Base-by-base conservation (phyloP, 2,113 vertebrate genomes). In the Archilochus colubris region DNA sequence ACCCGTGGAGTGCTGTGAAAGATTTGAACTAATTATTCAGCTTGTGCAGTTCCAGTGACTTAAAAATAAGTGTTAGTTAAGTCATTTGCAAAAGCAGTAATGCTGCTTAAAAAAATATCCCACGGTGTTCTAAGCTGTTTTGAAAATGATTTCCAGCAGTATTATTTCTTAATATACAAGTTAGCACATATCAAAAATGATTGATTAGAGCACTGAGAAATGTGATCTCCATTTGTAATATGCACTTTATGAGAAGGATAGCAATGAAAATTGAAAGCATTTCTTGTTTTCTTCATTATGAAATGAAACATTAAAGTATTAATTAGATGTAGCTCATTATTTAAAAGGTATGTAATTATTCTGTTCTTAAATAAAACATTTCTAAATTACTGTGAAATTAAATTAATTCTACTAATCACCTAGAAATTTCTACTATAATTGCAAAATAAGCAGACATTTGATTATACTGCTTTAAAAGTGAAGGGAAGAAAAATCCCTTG, bases 331-430 rank as follows among this genome's bases (percentile, higher is more conserved):
- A 63, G 23, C 74, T 93, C 66, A 18, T 44, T 61, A 67, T 28
- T 89, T 53, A 73, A 86, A 94, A 91, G 21, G 5, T 23, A 77
- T 46, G 31, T 28, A 90, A 77, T 95, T 94, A 67, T 81, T 88
- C 72, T 69, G 28, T 59, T 74, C 43, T 86, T 93, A 79, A 96
- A 92, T 68, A 92, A 91, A 91, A 80, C 27, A 86, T 79, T 74
- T 64, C 20, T 86, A 50, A 88, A 90, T 76, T 82, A 73, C 66
- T 31, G 9, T 44, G 23, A 9, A 63, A 74, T 44, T 90, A 43
- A 89, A 82, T 84, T 77, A 89, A 89, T 89, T 74, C 73, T 50
- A 66, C 22, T 44, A 75, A 91, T 7, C 33, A 62, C 25, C 6
- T 8, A 75, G 73, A 59, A 44, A 84, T 4, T 61, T 8, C 33